phyloP scores from a whole-genome alignment of 2,113 vertebrate species.

The Phylloscopus trochilus region DNA sequence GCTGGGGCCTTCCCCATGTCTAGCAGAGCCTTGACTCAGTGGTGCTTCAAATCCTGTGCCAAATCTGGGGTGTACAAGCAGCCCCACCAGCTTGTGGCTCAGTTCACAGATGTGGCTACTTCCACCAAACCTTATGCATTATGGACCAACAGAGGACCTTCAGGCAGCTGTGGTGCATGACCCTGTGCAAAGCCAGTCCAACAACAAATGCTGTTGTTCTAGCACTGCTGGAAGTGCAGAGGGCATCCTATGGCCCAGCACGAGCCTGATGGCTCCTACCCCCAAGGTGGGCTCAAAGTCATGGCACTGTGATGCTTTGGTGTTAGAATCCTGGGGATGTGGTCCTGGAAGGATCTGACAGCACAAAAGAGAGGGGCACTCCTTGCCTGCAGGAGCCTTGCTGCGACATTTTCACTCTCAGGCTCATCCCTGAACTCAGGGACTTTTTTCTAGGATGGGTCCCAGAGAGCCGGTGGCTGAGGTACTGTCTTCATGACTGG shows the following conservation, averaged over 20 bases:
- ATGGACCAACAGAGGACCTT: not conserved
- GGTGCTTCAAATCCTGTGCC: fast-evolving
- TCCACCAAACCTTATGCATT: not conserved
- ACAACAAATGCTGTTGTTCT: fast-evolving
- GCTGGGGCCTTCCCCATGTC: not conserved
- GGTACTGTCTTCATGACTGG: not conserved
- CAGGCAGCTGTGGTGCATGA: fast-evolving
- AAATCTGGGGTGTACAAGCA: not conserved
- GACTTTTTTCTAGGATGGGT: not conserved
- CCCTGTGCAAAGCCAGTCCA: not conserved
- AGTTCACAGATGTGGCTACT: fast-evolving
- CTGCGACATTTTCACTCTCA: fast-evolving
- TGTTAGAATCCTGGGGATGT: not conserved
- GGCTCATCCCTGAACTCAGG: not conserved
- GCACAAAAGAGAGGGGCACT: not conserved
- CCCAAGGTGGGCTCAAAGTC: not conserved
- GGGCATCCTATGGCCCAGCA: not conserved
- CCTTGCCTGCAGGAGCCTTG: not conserved
- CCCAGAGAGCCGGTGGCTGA: not conserved
- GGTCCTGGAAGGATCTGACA: fast-evolving
- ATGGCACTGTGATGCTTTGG: not conserved
- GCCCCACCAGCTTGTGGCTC: not conserved
- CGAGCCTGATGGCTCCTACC: not conserved
- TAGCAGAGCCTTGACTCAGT: not conserved
- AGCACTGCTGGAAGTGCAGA: not conserved